A percentile compares a stretch with the other conserved stretches of the same genome.
phyloP scores from a whole-genome alignment of 2,888 invertebrate genomes.

The Spialia ferax region DNA sequence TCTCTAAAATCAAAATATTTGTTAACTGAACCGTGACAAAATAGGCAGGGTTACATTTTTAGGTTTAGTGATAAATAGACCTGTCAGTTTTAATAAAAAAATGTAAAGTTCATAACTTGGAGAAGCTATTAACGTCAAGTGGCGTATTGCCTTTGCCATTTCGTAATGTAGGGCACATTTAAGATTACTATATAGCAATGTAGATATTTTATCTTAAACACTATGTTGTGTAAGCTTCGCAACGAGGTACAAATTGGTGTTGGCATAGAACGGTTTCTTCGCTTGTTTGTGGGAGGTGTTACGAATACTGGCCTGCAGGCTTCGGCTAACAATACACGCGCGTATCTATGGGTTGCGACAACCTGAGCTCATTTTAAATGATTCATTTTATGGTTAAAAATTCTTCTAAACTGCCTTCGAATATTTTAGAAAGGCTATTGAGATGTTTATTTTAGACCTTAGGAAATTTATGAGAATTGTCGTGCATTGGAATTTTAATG shows the following conservation, averaged over 20 bases:
- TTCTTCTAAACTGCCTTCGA: conserved; percentile 49
- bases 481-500: background rate
- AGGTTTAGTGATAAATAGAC: too few relatives aligned
- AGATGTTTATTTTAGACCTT: background rate
- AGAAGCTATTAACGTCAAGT: background rate
- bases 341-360: conserved; percentile 68
- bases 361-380: conserved; percentile 61
- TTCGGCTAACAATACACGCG: conserved; percentile 63
- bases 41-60: too few relatives aligned
- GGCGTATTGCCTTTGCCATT: background rate
- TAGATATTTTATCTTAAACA: conserved; percentile 31
- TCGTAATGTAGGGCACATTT: conserved; percentile 11
- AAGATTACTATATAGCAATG: conserved; percentile 1
- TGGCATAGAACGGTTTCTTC: conserved; percentile 50
- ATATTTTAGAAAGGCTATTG: conserved; percentile 6
- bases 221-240: conserved; percentile 32
- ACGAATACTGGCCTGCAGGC: conserved; percentile 66
- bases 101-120: background rate
- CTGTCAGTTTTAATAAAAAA: too few relatives aligned
- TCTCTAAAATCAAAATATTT: too few relatives aligned
- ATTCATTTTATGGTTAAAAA: conserved; percentile 59
- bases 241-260: conserved; percentile 48
- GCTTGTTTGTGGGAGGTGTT: conserved; percentile 71
- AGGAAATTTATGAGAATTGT: background rate
- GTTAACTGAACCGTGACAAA: too few relatives aligned